Evolutionary conservation across 2,888 invertebrate genomes (phyloP), one percentile per base, ranked within the genome.

Genomic region (Cryptus armator): DNA sequence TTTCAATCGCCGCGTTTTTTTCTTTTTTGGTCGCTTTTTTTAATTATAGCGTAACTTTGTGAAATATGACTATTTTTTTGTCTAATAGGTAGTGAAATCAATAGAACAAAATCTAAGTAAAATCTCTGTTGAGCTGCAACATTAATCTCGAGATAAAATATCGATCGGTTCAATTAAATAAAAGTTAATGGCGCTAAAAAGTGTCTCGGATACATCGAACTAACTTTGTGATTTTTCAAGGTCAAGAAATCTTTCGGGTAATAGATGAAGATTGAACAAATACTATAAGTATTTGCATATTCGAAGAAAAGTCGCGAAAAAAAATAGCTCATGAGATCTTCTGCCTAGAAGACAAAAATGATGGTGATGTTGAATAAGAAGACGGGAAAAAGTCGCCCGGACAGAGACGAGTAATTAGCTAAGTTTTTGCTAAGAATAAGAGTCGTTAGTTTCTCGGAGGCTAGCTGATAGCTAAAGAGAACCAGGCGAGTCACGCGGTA

Each of bases 401-500:
- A 48, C 48, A 81, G 80, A 51, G 46, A 76, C 83, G 71, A 43
- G 85, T 85, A 85, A 85, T 85, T 85, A 85, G 79, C 64, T 37
- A 72, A 68, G 72, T 83, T 81, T 83, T 83, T 81, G 66, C 76
- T 53, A 76, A 66, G 84, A 85, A 81, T 76, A 72, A 29, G 75
- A 81, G 84, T 81, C 75, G 85, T 87, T 87, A 83, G 37, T 83
- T 87, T 86, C 76, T 66, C 56, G 3, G 68, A 77, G 85, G 83
- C 81, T 85, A 86, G 86, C 84, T 9, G 82, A 84, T 87, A 86
- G 83, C 81, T 59, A 48, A 85, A 79, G 43, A 74, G 46, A 48
- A 32, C 70, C 77, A 83, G 71, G 83, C 71, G 76, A 37, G 14
- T 74, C 84, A 85, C 86, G 86, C 86, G 88, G 89, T 88, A 91